Base-by-base conservation (phyloP, 1,140 invertebrate genomes). In the Microplitis demolitor region DNA sequence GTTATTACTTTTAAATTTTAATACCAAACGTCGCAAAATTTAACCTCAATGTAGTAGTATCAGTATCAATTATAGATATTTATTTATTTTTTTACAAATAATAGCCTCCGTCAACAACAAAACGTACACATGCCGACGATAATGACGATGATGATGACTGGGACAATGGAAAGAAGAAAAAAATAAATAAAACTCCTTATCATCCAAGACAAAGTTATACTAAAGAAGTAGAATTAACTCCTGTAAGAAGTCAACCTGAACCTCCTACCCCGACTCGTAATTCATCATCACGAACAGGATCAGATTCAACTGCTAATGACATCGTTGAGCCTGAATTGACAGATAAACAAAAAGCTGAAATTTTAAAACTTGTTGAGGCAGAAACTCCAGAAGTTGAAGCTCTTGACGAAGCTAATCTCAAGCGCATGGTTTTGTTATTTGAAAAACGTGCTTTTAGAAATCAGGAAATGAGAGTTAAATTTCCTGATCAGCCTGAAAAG, bases 391-490 rank as follows among this genome's bases (percentile, higher is more conserved):
- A 95, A 82, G 93, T 92, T 77, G 94, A 95, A 80, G 88, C 93
- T 4, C 84, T 99, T 45, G 95, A 98, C 89, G 97, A 98, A 79
- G 90, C 91, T 34, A 91, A 91, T 56, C 88, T 99, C 1, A 98
- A 98, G 81, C 93, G 94, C 83, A 91, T 98, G 81, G 90, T 98
- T 45, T 86, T 98, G 13, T 89, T 94, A 60, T 98, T 99, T 89
- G 98, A 99, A 82, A 99, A 99, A 82, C 91, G 94, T 82, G 93
- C 94, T 54, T 88, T 98, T 0, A 97, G 94, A 85, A 99, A 99
- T 85, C 94, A 98, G 83, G 98, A 99, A 88, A 96, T 98, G 93
- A 90, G 98, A 78, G 98, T 99, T 0, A 99, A 99, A 87, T 99
- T 97, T 88, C 95, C 97, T 3, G 98, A 99, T 85, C 92, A 95